Percentiles rank a stretch among this genome's conserved stretches.
phyloP scores from a whole-genome alignment of 2,797 vertebrate species.

The Hyperoplus lanceolatus region DNA sequence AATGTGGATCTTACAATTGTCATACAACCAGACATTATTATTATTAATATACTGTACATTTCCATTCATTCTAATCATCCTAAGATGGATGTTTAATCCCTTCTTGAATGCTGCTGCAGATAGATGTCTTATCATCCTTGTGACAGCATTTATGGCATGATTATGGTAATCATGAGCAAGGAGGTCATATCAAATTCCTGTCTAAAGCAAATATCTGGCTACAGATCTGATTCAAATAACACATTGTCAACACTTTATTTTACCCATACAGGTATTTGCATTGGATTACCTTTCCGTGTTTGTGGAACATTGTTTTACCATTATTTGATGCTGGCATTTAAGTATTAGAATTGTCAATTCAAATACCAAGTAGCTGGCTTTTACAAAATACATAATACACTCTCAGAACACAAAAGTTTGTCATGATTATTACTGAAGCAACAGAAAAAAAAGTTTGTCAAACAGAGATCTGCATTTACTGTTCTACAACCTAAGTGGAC shows the following conservation, averaged over 20 bases:
- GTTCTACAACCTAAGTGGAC: slow-evolving; percentile 82
- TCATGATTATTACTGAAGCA: slow-evolving; percentile 83
- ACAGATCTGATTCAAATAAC: slow-evolving; percentile 83
- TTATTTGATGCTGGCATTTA: slow-evolving; percentile 81
- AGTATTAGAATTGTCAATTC: slow-evolving; percentile 79
- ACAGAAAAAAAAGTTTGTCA: slow-evolving; percentile 83
- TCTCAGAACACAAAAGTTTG: slow-evolving; percentile 84
- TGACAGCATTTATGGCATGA: slow-evolving; percentile 82
- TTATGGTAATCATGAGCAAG: slow-evolving; percentile 80
- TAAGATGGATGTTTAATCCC: slow-evolving; percentile 78
- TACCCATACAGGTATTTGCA: slow-evolving; percentile 75
- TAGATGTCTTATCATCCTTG: slow-evolving; percentile 74
- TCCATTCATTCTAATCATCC: slow-evolving; percentile 82
- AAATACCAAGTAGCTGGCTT: slow-evolving; percentile 81
- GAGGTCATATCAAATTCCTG: slow-evolving; percentile 83
- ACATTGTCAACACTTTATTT: slow-evolving; percentile 81
- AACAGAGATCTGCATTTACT: slow-evolving; percentile 82
- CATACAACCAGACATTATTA: slow-evolving; percentile 87
- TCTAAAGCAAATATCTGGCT: slow-evolving; percentile 83
- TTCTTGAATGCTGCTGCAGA: slow-evolving; percentile 77
- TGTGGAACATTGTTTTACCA: slow-evolving; percentile 75
- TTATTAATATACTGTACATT: slow-evolving; percentile 88
- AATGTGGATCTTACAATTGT: slow-evolving; percentile 87
- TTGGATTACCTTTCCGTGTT: slow-evolving; percentile 69
- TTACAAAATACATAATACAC: slow-evolving; percentile 85